Evolutionary conservation across 2,888 invertebrate genomes (phyloP).

Genomic region (Phengaris alcon): DNA sequence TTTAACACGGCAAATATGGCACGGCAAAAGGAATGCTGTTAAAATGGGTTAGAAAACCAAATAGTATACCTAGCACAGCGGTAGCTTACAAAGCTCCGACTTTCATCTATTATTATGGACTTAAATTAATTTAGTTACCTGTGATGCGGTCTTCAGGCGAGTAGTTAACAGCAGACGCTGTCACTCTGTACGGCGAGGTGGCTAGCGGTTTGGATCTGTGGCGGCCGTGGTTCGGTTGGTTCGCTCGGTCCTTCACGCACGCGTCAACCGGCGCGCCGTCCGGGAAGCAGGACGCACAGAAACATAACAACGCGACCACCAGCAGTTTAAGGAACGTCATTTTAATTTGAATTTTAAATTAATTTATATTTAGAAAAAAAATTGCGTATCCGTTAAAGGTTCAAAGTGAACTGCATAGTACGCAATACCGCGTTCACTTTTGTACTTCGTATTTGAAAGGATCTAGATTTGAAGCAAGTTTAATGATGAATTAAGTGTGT

Average conservation of each 20-base stretch:
- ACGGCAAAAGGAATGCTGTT: no score
- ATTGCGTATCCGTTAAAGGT: conserved; percentile 48
- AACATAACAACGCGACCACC: conserved; percentile 53
- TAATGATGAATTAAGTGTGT: conserved; percentile 55
- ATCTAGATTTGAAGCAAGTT: conserved; percentile 64
- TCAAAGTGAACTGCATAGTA: conserved; percentile 57
- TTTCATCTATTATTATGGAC: background rate
- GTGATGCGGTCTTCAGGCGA: conserved; percentile 84
- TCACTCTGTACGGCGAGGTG: conserved; percentile 83
- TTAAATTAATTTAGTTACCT: conserved; percentile 66
- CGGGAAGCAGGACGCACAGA: conserved; percentile 81
- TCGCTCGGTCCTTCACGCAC: conserved; percentile 86
- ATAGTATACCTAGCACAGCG: no score
- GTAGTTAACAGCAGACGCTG: conserved; percentile 82
- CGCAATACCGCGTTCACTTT: conserved; percentile 61
- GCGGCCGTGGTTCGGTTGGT: conserved; percentile 88
- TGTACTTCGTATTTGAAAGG: conserved; percentile 68
- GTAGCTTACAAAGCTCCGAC: no score
- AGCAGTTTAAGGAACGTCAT: conserved; percentile 56
- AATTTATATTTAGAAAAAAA: conserved; percentile 26
- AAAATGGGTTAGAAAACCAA: no score
- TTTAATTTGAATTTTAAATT: background rate
- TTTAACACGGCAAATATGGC: no score
- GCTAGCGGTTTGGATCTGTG: conserved; percentile 82
- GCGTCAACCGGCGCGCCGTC: conserved; percentile 90